Base-by-base conservation (phyloP, 2,888 invertebrate species). In the Dicroscelio sp. region DNA sequence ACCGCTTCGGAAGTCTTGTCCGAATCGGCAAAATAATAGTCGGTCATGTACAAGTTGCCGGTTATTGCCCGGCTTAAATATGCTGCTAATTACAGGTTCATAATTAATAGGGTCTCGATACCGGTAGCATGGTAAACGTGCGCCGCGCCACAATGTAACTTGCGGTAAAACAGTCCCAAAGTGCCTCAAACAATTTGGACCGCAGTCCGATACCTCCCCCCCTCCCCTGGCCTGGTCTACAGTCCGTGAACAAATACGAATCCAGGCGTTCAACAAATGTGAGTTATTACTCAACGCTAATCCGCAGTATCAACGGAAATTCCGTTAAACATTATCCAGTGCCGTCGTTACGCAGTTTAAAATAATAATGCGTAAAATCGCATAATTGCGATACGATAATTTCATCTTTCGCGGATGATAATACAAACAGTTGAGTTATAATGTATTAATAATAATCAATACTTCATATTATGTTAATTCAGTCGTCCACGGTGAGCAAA, bases 141-240 rank as follows among this genome's bases (percentile, higher is more conserved):
- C 67, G 84, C 88, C 75, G 30, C 79, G 43, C 91, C 91, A 75
- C 90, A 92, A 73, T 90, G 87, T 87, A 92, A 92, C 88, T 92
- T 92, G 92, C 67, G 92, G 90, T 90, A 83, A 90, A 88, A 90
- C 88, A 86, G 87, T 88, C 86, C 90, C 88, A 85, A 90, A 92
- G 88, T 88, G 88, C 73, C 86, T 90, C 86, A 92, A 92, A 92
- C 92, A 92, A 92, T 92, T 92, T 88, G 82, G 55, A 90, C 90
- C 87, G 35, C 92, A 80, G 82, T 87, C 69, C 58, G 20, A 35
- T 23, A n/a, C n/a, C n/a, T n/a, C n/a, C n/a, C n/a, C n/a, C n/a
- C n/a, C n/a, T n/a, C n/a, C n/a, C n/a, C n/a, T n/a, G n/a, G n/a
- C n/a, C n/a, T n/a, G n/a, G n/a, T 84, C 55, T 63, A 17, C 55